Evolutionary conservation across 2,797 vertebrate genomes (phyloP), one percentile per base, ranked within the genome.

Genomic region (Sebastes taczanowskii): DNA sequence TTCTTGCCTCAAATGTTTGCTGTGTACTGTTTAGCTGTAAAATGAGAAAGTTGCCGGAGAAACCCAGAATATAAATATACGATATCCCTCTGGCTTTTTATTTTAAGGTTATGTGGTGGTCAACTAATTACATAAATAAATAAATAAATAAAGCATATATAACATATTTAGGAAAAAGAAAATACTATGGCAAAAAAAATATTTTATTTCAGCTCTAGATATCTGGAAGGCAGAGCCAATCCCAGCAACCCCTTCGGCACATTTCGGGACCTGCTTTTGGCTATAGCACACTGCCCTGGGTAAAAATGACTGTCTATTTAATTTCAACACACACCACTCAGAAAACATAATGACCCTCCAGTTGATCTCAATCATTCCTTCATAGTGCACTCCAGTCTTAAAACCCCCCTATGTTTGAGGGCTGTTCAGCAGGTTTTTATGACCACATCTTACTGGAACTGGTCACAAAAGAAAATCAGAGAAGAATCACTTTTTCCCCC

Each of bases 291-390:
- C 60, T 71, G 81, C 73, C 78, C 59, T 74, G 59, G 68, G 80
- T 82, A 52, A 66, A 66, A 83, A 71, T 61, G 27, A 60, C 30
- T 42, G 67, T 87, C 79, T 73, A 38, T 84, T 79, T 55, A 84
- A 60, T 62, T 46, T 77, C 53, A 46, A 46, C 58, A 71, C 62
- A 66, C 79, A 69, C 11, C 64, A 85, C 84, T 86, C 75, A 82
- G 53, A 72, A 70, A 83, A 27, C 27, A 30, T 80, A 86, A 87
- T 86, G 85, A 78, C 82, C 79, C 49, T 83, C 55, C 38, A 77
- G 67, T 30, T 80, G 42, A 75, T 74, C 25, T 81, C 52, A 72
- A 80, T 71, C 58, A 38, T 76, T 84, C 55, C 74, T 68, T 76
- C 35, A 10, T 25, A 70, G 38, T 56, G 38, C 56, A 84, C 59